phyloP scores from a whole-genome alignment of 2,888 invertebrate species.

The Andrena hattorfiana region DNA sequence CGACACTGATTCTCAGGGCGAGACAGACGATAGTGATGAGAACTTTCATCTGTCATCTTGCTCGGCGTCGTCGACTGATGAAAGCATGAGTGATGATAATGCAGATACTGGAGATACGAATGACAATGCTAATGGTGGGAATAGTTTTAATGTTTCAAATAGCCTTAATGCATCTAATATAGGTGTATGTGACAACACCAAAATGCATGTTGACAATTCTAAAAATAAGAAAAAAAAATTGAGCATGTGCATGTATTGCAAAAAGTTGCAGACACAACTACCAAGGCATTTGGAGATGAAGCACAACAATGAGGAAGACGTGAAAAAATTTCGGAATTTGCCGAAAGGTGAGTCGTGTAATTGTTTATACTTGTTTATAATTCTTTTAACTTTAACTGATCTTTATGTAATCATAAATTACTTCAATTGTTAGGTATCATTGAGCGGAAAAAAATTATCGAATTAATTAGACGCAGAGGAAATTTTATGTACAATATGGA shows the following conservation, averaged over 20 bases:
- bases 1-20: too few species aligned
- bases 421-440: neutral
- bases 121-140: neutral
- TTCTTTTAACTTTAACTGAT: neutral
- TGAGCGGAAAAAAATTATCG: constrained; percentile 3
- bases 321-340: neutral
- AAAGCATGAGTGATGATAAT: neutral
- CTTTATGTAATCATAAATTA: constrained; percentile 1
- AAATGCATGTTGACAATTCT: neutral
- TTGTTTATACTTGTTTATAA: neutral
- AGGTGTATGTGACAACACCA: neutral
- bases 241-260: neutral
- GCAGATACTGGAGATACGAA: neutral
- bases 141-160: constrained; percentile 2
- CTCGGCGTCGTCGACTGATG: neutral
- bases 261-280: neutral
- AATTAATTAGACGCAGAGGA: neutral
- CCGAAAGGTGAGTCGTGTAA: neutral
- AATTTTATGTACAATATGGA: constrained; percentile 5
- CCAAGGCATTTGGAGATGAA: neutral
- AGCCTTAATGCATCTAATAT: neutral
- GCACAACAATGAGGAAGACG: neutral
- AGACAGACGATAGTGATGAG: too few species aligned
- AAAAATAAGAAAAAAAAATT: neutral
- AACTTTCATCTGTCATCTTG: neutral